These are phyloP conservation scores for Ceramica pisi DNA, from an alignment of 2,888 invertebrate species.

Conservation along the genomic window DNA sequence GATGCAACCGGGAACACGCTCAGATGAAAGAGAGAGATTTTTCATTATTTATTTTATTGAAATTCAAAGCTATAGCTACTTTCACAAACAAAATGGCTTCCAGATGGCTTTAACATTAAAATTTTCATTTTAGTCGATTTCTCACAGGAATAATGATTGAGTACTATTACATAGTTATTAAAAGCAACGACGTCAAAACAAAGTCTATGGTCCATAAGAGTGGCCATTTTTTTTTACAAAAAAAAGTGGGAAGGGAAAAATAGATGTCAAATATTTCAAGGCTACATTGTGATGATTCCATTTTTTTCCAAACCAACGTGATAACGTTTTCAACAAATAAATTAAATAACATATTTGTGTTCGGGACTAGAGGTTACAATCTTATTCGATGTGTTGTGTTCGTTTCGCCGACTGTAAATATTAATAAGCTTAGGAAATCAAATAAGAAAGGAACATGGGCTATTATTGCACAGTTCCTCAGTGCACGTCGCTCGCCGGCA, in stretches of 20 bases:
- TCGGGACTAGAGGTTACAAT: slow-evolving; percentile 62
- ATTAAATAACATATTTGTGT: slow-evolving; percentile 69
- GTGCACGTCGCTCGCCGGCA: slow-evolving; percentile 90
- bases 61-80: no score
- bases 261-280: slow-evolving; percentile 90
- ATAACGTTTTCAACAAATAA: slow-evolving; percentile 86
- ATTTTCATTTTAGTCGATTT: slow-evolving; percentile 60
- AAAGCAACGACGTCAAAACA: slow-evolving; percentile 54
- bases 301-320: slow-evolving; percentile 86
- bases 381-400: slow-evolving; percentile 74
- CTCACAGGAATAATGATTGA: neutral
- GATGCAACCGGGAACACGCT: no score
- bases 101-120: no score
- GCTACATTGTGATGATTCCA: slow-evolving; percentile 89
- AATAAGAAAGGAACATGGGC: slow-evolving; percentile 81
- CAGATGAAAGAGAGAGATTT: no score
- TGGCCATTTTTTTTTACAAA: slow-evolving; percentile 77
- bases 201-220: slow-evolving; percentile 75
- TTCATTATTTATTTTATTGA: no score
- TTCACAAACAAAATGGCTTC: no score
- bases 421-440: slow-evolving; percentile 60
- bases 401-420: slow-evolving; percentile 63
- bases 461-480: slow-evolving; percentile 90
- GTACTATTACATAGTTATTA: slow-evolving; percentile 24
- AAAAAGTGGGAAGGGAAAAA: slow-evolving; percentile 86